Evolutionary conservation across 2,113 vertebrate genomes (phyloP).

Genomic region (Scomber colias): DNA sequence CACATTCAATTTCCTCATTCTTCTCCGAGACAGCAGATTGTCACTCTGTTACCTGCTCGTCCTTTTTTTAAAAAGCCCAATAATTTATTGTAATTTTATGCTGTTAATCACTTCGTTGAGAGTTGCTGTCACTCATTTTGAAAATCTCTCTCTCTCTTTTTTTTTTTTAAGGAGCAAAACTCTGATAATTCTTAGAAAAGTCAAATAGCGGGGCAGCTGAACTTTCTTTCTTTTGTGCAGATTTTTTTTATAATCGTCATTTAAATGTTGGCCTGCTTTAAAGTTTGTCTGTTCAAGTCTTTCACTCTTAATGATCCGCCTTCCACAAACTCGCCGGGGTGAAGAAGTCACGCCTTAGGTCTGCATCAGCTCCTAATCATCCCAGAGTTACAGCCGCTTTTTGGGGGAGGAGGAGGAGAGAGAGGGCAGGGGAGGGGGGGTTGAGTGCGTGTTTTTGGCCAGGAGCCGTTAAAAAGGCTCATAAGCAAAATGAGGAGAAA

Average conservation of each 20-base stretch:
- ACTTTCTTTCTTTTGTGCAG: constrained; percentile 31
- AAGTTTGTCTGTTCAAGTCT: constrained; percentile 33
- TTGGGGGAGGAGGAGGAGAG: too few species aligned
- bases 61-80: constrained; percentile 7
- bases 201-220: constrained; percentile 8
- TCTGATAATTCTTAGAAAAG: constrained; percentile 11
- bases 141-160: background rate
- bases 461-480: constrained; percentile 65
- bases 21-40: constrained; percentile 35
- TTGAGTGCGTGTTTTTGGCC: constrained; percentile 51
- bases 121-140: constrained; percentile 26
- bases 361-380: constrained; percentile 50
- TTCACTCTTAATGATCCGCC: constrained; percentile 50
- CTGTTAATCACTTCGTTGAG: background rate
- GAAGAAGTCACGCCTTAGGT: constrained; percentile 63
- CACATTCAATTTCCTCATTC: constrained; percentile 25
- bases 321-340: constrained; percentile 52
- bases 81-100: background rate
- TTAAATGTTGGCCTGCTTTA: constrained; percentile 55
- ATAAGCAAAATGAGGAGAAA: constrained; percentile 57
- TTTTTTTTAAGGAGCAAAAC: background rate
- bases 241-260: constrained; percentile 1
- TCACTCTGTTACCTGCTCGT: constrained; percentile 61
- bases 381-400: constrained; percentile 44
- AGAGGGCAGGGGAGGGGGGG: background rate